Conservation (phyloP, 2,888 invertebrate genomes). For the Drosophila quinaria region DNA sequence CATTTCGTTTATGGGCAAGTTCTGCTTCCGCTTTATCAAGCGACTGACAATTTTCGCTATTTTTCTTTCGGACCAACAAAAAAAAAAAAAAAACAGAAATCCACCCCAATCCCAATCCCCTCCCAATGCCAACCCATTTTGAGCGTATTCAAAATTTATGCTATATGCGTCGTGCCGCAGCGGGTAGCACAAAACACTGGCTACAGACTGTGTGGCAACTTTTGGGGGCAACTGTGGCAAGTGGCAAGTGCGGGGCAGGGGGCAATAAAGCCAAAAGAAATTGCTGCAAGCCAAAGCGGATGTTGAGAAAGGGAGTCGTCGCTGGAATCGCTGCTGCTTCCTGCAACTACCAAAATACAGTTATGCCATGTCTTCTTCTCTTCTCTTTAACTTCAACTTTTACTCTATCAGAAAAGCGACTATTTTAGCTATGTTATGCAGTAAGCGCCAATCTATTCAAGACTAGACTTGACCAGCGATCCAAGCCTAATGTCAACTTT, state of each 20-base stretch:
- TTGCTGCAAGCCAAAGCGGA: constrained; percentile 79
- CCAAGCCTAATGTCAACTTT: no score
- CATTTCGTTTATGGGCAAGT: constrained; percentile 81
- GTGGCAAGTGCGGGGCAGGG: neutral
- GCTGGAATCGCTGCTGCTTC: constrained; percentile 73
- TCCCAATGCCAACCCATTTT: constrained; percentile 11
- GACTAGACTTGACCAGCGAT: no score
- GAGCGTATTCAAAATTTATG: constrained; percentile 79
- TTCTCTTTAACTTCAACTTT: no score
- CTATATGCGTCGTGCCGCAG: constrained; percentile 74
- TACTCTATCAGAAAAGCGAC: no score
- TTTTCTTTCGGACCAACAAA: constrained; percentile 55
- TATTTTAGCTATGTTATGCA: no score
- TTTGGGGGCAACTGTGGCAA: constrained; percentile 9
- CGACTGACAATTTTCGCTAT: constrained; percentile 81
- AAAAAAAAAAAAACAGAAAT: no score
- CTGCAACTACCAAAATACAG: constrained; percentile 53
- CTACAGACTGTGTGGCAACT: constrained; percentile 1
- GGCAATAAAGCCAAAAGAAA: constrained; percentile 77
- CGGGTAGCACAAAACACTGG: constrained; percentile 45
- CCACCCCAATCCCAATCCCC: no score
- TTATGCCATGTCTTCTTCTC: constrained; percentile 55
- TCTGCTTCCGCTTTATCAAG: constrained; percentile 81
- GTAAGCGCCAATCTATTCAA: no score
- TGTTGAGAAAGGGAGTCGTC: constrained; percentile 74